A percentile compares a stretch with the other conserved stretches of the same genome.
phyloP scores from a whole-genome alignment of 2,113 vertebrate species.

The Onychostoma macrolepis region DNA sequence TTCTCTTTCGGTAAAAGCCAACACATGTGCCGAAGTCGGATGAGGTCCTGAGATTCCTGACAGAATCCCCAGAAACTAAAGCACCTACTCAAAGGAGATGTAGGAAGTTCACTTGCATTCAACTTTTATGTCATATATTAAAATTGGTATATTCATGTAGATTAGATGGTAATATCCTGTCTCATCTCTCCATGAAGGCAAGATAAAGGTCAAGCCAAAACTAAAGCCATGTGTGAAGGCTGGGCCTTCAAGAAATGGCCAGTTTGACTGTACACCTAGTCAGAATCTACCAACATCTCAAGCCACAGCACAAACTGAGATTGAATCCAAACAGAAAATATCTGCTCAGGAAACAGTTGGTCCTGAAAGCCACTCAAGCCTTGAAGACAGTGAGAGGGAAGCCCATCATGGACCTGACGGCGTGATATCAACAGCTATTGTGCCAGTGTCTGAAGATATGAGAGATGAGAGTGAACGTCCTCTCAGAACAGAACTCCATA shows the following conservation, averaged over 20 bases:
- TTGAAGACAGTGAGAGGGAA: neutral
- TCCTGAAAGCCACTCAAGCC: neutral
- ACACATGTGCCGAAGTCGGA: neutral
- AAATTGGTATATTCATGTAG: neutral
- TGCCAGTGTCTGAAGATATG: neutral
- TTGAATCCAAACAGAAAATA: neutral
- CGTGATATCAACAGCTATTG: neutral
- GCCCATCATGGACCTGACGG: neutral
- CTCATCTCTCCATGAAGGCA: slow-evolving; percentile 8
- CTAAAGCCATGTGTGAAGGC: neutral
- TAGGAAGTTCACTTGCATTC: neutral
- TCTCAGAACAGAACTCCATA: neutral
- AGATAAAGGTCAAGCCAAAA: slow-evolving; percentile 17
- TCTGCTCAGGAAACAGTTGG: neutral
- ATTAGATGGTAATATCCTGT: neutral
- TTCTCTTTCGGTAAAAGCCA: neutral
- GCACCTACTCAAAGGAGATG: slow-evolving; percentile 6
- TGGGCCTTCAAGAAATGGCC: neutral
- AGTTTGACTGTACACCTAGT: neutral
- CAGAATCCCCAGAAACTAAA: neutral
- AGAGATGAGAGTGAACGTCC: neutral
- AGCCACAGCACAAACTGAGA: neutral
- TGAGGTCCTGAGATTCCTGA: neutral
- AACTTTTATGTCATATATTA: neutral
- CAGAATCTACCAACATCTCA: neutral